Evolutionary conservation across 2,797 vertebrate species (phyloP).

Genomic region (Toxotes lorentzi): DNA sequence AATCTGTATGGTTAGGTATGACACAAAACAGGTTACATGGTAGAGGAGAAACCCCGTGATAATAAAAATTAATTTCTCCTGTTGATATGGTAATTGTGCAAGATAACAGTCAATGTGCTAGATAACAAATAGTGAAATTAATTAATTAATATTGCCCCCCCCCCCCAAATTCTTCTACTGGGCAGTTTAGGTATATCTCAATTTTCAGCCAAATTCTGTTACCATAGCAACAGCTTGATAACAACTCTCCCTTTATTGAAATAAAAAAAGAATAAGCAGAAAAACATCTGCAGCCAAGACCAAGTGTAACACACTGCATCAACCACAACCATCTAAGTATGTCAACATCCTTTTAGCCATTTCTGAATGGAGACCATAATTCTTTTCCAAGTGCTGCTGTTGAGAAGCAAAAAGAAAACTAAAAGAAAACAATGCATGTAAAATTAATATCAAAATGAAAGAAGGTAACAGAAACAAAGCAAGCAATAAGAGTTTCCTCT

Average conservation of each 20-base stretch:
- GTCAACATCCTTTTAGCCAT: not conserved
- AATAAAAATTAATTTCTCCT: not conserved
- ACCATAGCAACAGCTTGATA: not conserved
- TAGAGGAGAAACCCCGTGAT: not conserved
- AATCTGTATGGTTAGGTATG: not conserved
- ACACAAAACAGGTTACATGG: not conserved
- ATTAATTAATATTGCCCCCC: no score
- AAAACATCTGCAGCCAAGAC: not conserved
- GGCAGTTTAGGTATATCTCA: not conserved
- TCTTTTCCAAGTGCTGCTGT: not conserved
- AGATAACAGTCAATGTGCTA: not conserved
- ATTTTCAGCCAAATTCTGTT: not conserved
- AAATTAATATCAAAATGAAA: constrained; percentile 9
- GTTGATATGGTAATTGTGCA: not conserved
- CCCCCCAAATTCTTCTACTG: not conserved
- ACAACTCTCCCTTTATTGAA: not conserved
- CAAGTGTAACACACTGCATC: not conserved
- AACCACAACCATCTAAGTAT: constrained; percentile 6
- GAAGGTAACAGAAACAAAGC: constrained; percentile 4
- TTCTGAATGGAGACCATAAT: not conserved
- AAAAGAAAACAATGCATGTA: not conserved
- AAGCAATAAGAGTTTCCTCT: not conserved
- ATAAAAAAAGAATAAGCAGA: no score
- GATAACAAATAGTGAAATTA: not conserved
- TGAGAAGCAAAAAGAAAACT: not conserved